Base-by-base conservation (phyloP, 2,888 invertebrate species). In the Nomada goodeniana region DNA sequence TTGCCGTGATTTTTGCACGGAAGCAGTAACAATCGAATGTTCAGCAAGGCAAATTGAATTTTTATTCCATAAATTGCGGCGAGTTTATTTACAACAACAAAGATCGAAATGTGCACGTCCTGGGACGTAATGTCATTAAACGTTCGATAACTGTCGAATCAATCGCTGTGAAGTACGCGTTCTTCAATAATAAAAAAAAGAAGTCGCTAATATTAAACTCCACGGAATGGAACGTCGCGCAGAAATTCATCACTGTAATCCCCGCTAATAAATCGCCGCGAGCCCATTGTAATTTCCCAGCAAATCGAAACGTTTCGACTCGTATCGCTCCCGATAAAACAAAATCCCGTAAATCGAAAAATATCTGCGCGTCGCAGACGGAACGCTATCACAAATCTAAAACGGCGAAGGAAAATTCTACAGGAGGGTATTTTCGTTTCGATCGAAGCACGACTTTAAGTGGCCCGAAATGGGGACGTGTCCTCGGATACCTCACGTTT, bases 371-470 rank as follows among this genome's bases (percentile, higher is more conserved):
- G 68, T 44, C 68, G 7, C 42, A 18, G 5, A 20, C 20, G 4
- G 1, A 10, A 2, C 11, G 23, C 23, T 11, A 4, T 26, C 23
- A 26, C 13, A 57, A 20, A 15, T 29, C 36, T 29, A 60, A 60
- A 60, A 57, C 2, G 59, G 59, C 59, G 59, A 26, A 29, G 15
- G 59, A 29, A 60, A 70, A 70, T 60, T 60, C 69, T 50, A 15
- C 20, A 13, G 29, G 42, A 11, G 52, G 29, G 15, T 69, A 59
- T 69, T 69, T 59, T 57, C 69, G 23, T 23, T 50, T 13, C 47
- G 70, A 60, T 60, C 59, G 59, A 23, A 20, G 29, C 13, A 20
- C 50, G 70, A 60, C 60, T 70, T 60, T 59, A 70, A 70, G 70
- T 70, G 70, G 50, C 47, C 20, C 15, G 70, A 29, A 50, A 50